phyloP scores from a whole-genome alignment of 2,113 vertebrate genomes.

The Pipa parva region DNA sequence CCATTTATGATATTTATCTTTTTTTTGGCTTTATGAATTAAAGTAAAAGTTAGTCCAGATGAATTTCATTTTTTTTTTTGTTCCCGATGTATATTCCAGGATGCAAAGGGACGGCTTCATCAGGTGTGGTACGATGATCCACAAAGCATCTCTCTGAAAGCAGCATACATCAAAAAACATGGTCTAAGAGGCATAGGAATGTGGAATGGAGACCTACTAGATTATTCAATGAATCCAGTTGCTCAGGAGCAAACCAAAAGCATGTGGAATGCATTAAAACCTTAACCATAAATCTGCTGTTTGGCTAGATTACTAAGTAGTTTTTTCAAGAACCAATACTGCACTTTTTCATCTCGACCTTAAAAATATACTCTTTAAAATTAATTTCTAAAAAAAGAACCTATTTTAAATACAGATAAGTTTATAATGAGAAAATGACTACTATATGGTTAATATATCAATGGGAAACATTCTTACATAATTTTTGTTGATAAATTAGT shows the following conservation, averaged over 20 bases:
- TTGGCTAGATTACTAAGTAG: background rate
- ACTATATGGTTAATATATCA: no score
- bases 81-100: conserved; percentile 54
- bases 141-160: conserved; percentile 80
- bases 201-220: conserved; percentile 88
- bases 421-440: no score
- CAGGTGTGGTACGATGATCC: conserved; percentile 94
- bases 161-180: conserved; percentile 57
- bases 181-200: conserved; percentile 85
- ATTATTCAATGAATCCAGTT: conserved; percentile 68
- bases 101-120: conserved; percentile 68
- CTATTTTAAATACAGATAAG: no score
- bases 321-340: no score
- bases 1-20: background rate
- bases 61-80: background rate
- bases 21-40: background rate
- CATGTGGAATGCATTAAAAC: conserved; percentile 86
- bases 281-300: conserved; percentile 20
- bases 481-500: no score
- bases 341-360: no score
- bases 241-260: conserved; percentile 70
- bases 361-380: no score
- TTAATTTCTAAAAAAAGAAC: no score
- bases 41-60: background rate
- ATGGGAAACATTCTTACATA: no score